Evolutionary conservation across 2,113 vertebrate species (phyloP).

Genomic region (Pseudorasbora parva): DNA sequence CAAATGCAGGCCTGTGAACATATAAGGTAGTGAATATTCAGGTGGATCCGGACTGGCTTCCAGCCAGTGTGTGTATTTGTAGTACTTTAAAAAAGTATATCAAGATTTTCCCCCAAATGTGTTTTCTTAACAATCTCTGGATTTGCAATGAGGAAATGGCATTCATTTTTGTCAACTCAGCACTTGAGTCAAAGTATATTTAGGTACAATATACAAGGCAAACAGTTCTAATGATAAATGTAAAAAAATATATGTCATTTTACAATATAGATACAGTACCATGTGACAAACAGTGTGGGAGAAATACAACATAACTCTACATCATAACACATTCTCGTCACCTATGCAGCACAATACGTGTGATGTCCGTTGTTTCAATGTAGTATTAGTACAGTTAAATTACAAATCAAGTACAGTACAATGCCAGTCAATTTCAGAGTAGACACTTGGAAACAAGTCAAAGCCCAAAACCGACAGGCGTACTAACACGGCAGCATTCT

Average conservation of each 20-base stretch:
- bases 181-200: slow-evolving; percentile 68
- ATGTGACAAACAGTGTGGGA: slow-evolving; percentile 68
- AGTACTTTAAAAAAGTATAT: neutral
- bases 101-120: neutral
- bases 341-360: slow-evolving; percentile 58
- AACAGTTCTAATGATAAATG: slow-evolving; percentile 75
- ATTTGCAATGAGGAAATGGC: slow-evolving; percentile 54
- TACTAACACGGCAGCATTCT: slow-evolving; percentile 60
- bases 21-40: neutral
- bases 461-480: slow-evolving; percentile 60
- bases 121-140: slow-evolving; percentile 24
- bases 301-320: slow-evolving; percentile 69
- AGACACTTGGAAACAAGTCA: slow-evolving; percentile 62
- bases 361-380: slow-evolving; percentile 60
- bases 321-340: slow-evolving; percentile 65
- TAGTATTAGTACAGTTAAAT: slow-evolving; percentile 58
- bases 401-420: slow-evolving; percentile 61
- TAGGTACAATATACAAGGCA: slow-evolving; percentile 75
- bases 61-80: neutral
- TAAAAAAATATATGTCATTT: slow-evolving; percentile 84
- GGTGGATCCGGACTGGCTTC: neutral
- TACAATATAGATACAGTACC: slow-evolving; percentile 78
- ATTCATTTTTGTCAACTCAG: slow-evolving; percentile 67
- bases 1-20: slow-evolving; percentile 33
- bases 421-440: slow-evolving; percentile 55